Base-by-base conservation (phyloP, 2,113 vertebrate genomes). In the Chaenogobius annularis region DNA sequence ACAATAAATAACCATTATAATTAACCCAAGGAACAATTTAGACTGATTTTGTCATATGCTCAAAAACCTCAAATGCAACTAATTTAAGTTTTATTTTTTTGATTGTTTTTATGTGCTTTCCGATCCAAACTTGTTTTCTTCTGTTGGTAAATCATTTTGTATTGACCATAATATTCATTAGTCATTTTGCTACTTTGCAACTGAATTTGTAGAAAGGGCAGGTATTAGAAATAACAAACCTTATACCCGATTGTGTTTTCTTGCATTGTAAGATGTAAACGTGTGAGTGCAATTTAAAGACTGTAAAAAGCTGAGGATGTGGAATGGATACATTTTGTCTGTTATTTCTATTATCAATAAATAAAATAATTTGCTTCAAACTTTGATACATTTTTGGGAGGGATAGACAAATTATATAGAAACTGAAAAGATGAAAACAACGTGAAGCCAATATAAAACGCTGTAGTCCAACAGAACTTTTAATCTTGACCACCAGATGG, bases 341-440 rank as follows among this genome's bases (percentile, higher is more conserved):
- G 72, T 81, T 76, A 68, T 75, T 70, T 83, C 72, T 72, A 68
- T 73, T 46, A 76, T 82, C 68, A 70, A 80, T 68, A 40, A 91
- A 89, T 90, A 86, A 85, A 89, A 71, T 76, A 0, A 82, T 89
- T 90, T 89, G 72, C 83, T 84, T 84, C 82, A 59, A 65, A 26
- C 7, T 3, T 2, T 50, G 26, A 31, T 31, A 31, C 1, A 31
- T 31, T 31, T 31, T 31, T 31, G 26, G 26, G 26, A 31, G 26
- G 26, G 26, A 31, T 31, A 4, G 26, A 31, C 2, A 31, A 31
- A 31, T 31, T 31, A 31, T 31, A 31, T 31, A 31, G 26, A 31
- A 31, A 31, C 26, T 11, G 1, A 6, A 48, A 15, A 14, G 5
- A 47, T 3, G 3, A 47, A 31, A 31, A 31, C 26, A 31, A n/a